These are phyloP conservation scores for Crenichthys baileyi DNA, from an alignment of 2,797 vertebrate genomes.

Conservation along the genomic window DNA sequence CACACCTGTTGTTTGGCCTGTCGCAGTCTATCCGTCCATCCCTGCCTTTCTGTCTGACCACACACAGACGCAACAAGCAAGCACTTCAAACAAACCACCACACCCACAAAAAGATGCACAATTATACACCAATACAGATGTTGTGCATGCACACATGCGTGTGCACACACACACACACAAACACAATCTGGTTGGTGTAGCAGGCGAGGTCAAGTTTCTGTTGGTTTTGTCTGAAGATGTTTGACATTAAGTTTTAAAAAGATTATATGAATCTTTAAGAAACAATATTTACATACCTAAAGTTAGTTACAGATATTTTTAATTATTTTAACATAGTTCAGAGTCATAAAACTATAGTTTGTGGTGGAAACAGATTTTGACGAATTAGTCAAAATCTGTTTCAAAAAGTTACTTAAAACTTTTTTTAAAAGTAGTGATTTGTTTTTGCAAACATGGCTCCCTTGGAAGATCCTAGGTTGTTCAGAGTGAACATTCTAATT, in stretches of 20 bases:
- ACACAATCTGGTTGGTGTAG: slow-evolving; percentile 8
- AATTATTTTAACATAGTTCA: not conserved
- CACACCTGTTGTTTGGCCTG: slow-evolving; percentile 86
- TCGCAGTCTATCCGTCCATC: slow-evolving; percentile 70
- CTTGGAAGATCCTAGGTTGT: not conserved
- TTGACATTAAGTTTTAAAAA: not conserved
- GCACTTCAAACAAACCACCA: slow-evolving; percentile 78
- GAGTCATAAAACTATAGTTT: not conserved
- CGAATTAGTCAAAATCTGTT: too few relatives aligned
- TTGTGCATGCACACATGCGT: slow-evolving; percentile 36
- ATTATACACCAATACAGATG: slow-evolving; percentile 48
- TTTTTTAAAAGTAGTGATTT: not conserved
- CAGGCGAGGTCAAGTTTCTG: slow-evolving; percentile 19
- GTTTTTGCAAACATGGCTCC: not conserved
- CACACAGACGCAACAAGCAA: slow-evolving; percentile 79
- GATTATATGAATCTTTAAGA: not conserved
- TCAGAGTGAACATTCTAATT: not conserved
- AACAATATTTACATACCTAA: not conserved
- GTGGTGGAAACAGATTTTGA: too few relatives aligned
- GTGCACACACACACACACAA: not conserved
- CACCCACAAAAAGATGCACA: slow-evolving; percentile 61
- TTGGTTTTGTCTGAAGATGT: not conserved
- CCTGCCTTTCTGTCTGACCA: slow-evolving; percentile 63
- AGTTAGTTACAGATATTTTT: not conserved
- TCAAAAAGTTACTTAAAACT: not conserved